Conservation (phyloP, 2,113 vertebrate genomes). For the Gobius niger region DNA sequence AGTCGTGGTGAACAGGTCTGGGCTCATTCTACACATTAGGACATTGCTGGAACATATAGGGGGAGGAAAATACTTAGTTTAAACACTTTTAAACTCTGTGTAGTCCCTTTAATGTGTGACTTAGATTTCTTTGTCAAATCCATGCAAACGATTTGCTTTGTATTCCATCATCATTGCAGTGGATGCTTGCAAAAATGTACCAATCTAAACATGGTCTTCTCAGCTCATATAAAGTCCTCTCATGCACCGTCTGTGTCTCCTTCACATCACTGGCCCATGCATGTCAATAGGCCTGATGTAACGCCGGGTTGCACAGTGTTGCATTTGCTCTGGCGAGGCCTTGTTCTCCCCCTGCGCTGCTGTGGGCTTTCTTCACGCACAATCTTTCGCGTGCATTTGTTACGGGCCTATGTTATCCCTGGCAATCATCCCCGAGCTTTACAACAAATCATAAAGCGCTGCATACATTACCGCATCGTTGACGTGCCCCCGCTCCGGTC, state of each 20-base stretch:
- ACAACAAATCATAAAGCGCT: slow-evolving; percentile 2
- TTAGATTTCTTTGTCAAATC: too few relatives aligned
- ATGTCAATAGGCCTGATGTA: slow-evolving; percentile 36
- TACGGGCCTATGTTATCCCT: neutral
- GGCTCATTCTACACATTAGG: too few relatives aligned
- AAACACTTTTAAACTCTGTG: too few relatives aligned
- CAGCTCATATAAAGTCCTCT: neutral
- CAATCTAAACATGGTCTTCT: too few relatives aligned
- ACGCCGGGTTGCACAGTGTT: slow-evolving; percentile 37
- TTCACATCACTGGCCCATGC: slow-evolving; percentile 35
- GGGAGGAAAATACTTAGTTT: too few relatives aligned
- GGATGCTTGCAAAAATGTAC: too few relatives aligned
- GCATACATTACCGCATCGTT: neutral
- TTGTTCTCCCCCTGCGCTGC: neutral
- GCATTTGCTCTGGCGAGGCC: slow-evolving; percentile 16
- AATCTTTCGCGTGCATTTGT: neutral
- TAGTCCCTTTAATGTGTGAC: too few relatives aligned
- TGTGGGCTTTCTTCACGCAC: neutral
- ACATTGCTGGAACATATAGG: too few relatives aligned
- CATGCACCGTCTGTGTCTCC: neutral
- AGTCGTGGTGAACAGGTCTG: too few relatives aligned
- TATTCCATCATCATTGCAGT: too few relatives aligned
- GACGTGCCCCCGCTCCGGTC: neutral
- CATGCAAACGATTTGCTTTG: too few relatives aligned
- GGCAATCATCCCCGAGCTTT: slow-evolving; percentile 1